Percentiles rank a stretch among this genome's conserved stretches.
Evolutionary conservation across 2,888 invertebrate species (phyloP).

Genomic region (Pterobdella sp.): DNA sequence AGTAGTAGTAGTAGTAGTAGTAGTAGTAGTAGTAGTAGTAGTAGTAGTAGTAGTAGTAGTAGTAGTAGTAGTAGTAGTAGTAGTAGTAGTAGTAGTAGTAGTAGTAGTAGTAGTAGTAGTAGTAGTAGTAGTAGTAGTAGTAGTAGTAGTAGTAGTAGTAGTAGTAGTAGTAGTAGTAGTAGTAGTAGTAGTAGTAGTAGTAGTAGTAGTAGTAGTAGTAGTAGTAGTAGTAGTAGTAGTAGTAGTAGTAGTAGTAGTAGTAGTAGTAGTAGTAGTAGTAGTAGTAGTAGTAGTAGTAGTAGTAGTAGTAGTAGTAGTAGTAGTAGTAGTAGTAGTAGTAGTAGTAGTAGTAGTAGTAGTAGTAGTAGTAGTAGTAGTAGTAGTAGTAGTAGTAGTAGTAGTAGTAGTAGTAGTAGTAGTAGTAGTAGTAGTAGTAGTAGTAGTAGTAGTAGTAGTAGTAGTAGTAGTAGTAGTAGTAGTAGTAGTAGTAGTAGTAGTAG

Average conservation of each 20-base stretch:
- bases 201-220: constrained; percentile 1
- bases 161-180: constrained; percentile 1
- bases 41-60: constrained; percentile 1
- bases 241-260: constrained; percentile 1
- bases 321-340: constrained; percentile 1
- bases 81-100: constrained; percentile 1
- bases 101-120: constrained; percentile 1
- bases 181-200: constrained; percentile 1
- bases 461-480: constrained; percentile 16
- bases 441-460: constrained; percentile 3
- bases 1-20: constrained; percentile 1
- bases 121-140: constrained; percentile 1
- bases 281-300: constrained; percentile 1
- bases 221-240: constrained; percentile 1
- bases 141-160: constrained; percentile 1
- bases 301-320: constrained; percentile 1
- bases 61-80: constrained; percentile 1
- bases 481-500: constrained; percentile 12
- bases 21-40: constrained; percentile 1
- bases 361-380: constrained; percentile 1
- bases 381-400: constrained; percentile 1
- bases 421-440: constrained; percentile 1
- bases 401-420: background rate
- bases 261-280: constrained; percentile 1
- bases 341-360: constrained; percentile 1